Evolutionary conservation across 2,888 invertebrate species (phyloP).

Genomic region (Synanthedon andrenaeformis): DNA sequence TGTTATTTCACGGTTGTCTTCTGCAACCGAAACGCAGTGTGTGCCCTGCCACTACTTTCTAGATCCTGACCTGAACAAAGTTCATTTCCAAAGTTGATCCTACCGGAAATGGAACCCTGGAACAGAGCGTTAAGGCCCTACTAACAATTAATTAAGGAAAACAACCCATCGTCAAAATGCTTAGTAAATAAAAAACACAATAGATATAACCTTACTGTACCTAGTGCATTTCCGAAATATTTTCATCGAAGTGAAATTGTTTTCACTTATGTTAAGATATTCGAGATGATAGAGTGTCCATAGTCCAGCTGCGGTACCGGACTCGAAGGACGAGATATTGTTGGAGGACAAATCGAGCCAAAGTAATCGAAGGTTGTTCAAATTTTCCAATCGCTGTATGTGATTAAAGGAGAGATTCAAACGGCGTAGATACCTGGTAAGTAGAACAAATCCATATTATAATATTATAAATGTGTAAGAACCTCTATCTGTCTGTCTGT

Average conservation of each 20-base stretch:
- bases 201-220: conserved; percentile 13
- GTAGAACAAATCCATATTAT: neutral
- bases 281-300: conserved; percentile 64
- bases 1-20: too few relatives aligned
- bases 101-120: too few relatives aligned
- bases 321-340: conserved; percentile 59
- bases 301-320: conserved; percentile 43
- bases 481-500: too few relatives aligned
- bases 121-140: too few relatives aligned
- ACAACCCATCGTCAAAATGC: too few relatives aligned
- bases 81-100: too few relatives aligned
- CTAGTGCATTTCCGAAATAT: conserved; percentile 60
- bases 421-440: conserved; percentile 64
- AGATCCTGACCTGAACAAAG: too few relatives aligned
- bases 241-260: conserved; percentile 63
- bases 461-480: neutral
- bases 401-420: conserved; percentile 72
- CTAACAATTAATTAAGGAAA: too few relatives aligned
- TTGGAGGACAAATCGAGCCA: conserved; percentile 71
- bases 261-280: conserved; percentile 64
- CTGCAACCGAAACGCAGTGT: too few relatives aligned
- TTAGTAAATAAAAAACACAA: too few relatives aligned
- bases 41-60: too few relatives aligned
- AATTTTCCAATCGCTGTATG: conserved; percentile 67
- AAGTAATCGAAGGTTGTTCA: conserved; percentile 62